Evolutionary conservation across 1,140 invertebrate genomes (phyloP).

Genomic region (Drosophila santomea): DNA sequence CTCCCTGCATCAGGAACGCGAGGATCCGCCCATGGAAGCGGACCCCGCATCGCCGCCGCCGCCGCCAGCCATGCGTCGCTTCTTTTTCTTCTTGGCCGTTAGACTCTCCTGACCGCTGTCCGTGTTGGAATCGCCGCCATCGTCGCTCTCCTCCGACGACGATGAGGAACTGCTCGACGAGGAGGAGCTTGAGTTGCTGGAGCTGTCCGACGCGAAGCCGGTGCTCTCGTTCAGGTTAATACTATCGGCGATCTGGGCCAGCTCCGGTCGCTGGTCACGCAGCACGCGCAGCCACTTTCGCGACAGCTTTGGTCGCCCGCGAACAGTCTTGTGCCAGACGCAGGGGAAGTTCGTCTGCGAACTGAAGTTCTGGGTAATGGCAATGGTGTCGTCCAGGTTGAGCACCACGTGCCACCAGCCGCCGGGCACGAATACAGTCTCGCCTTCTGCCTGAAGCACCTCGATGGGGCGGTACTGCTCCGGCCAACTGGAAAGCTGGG

Average conservation of each 20-base stretch:
- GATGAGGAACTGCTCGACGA: slow-evolving; percentile 88
- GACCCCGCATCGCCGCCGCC: slow-evolving; percentile 12
- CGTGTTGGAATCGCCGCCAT: slow-evolving; percentile 83
- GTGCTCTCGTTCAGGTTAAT: slow-evolving; percentile 95
- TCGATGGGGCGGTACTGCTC: slow-evolving; percentile 96
- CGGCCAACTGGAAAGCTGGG: slow-evolving; percentile 95
- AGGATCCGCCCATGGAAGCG: slow-evolving; percentile 44
- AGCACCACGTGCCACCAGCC: slow-evolving; percentile 99
- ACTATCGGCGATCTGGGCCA: slow-evolving; percentile 93
- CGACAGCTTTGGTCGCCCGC: slow-evolving; percentile 97
- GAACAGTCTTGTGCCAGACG: slow-evolving; percentile 99
- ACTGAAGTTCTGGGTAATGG: slow-evolving; percentile 99
- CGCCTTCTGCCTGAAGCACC: slow-evolving; percentile 98
- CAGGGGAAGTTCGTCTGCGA: slow-evolving; percentile 98
- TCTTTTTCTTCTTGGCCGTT: slow-evolving; percentile 94
- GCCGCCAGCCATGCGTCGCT: slow-evolving; percentile 86
- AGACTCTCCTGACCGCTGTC: slow-evolving; percentile 95
- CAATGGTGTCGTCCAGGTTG: slow-evolving; percentile 97
- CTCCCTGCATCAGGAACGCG: slow-evolving; percentile 66
- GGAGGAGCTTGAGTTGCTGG: slow-evolving; percentile 95
- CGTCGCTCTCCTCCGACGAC: slow-evolving; percentile 87
- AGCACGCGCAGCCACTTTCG: slow-evolving; percentile 92
- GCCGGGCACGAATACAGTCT: slow-evolving; percentile 99
- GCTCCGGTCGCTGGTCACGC: slow-evolving; percentile 91
- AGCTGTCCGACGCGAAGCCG: slow-evolving; percentile 97